Base-by-base conservation (phyloP, 2,797 vertebrate species). In the Urophycis tenuis region DNA sequence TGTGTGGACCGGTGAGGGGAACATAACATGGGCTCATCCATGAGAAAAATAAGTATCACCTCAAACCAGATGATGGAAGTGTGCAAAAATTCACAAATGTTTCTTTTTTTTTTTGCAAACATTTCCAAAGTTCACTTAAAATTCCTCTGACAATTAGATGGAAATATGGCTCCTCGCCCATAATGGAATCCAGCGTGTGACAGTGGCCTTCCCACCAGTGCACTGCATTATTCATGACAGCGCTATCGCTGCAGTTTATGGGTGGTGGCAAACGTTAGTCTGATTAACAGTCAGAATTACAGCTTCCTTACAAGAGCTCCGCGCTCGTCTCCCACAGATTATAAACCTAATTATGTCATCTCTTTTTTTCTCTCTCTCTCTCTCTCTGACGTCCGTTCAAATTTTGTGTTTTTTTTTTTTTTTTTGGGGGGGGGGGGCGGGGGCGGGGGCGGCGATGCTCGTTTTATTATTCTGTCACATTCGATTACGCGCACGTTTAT, bases 401-500 rank as follows among this genome's bases (percentile, higher is more conserved):
- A n/a, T n/a, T 60, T 60, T 25, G 53, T 25, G 76, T 60, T 25
- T 81, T 85, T 88, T 88, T 88, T 83, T 81, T 39, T 72, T 17
- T 33, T 49, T 79, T 69, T 67, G 35, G 35, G 35, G 35, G 35
- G n/a, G n/a, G n/a, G n/a, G n/a, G n/a, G n/a, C n/a, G n/a, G n/a
- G n/a, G n/a, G n/a, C n/a, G n/a, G n/a, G n/a, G n/a, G n/a, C n/a
- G n/a, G n/a, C 39, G 45, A 7, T 73, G 77, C 79, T 30, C 86
- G 84, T 90, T 92, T 91, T 90, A 92, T 93, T 90, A 91, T 89
- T 87, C 86, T 90, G 92, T 91, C 90, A 91, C 87, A 91, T 89
- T 88, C 83, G 82, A 92, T 92, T 89, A 87, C 78, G 77, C 78
- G 82, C 79, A 77, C 84, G 84, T 91, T 90, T 87, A 79, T 92